Base-by-base conservation (phyloP, 1,140 invertebrate genomes). In the Oedothorax gibbosus region DNA sequence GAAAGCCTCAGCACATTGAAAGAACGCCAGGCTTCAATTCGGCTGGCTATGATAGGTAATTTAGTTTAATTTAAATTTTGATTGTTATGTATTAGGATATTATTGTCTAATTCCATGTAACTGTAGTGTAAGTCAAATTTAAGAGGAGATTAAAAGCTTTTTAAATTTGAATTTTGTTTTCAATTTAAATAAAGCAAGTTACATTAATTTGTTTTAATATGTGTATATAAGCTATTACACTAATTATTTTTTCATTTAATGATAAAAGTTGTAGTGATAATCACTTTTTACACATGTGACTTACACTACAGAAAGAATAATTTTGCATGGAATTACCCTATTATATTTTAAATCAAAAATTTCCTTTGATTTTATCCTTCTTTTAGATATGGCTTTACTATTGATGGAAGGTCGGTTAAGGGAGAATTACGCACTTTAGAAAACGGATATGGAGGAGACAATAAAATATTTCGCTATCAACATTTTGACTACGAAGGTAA, bases 1-100 rank as follows among this genome's bases (percentile, higher is more conserved):
- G 65, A 65, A 15, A 15, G 20, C 80, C 86, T 21, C 12, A 73
- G 18, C 18, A 60, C 78, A 50, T 62, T 6, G 68, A 66, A 7
- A 77, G 69, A 65, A 20, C 79, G 0, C 62, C 21, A 56, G 86
- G 86, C 7, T 86, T 64, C 21, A 77, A 57, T 62, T n/a, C n/a
- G 15, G 62, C 72, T 7, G 80, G 80, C 10, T 86, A 84, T 75
- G 80, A 86, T 53, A 86, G 81, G 85, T 86, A 62, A 66, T 35
- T 21, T 11, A 65, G 5, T 10, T 54, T 53, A 66, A 10, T 2
- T 35, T 35, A 2, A 35, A 35, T 35, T 35, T 35, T 5, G 1
- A 60, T 2, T 1, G 11, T 60, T 65, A n/a, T 65, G 18, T 65
- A 65, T 21, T 65, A 21, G 2, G 60, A 62, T 62, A 62, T 62